Percentiles rank a stretch among this genome's conserved stretches.
phyloP scores from a whole-genome alignment of 2,888 invertebrate species.

The Conops quadrifasciatus region DNA sequence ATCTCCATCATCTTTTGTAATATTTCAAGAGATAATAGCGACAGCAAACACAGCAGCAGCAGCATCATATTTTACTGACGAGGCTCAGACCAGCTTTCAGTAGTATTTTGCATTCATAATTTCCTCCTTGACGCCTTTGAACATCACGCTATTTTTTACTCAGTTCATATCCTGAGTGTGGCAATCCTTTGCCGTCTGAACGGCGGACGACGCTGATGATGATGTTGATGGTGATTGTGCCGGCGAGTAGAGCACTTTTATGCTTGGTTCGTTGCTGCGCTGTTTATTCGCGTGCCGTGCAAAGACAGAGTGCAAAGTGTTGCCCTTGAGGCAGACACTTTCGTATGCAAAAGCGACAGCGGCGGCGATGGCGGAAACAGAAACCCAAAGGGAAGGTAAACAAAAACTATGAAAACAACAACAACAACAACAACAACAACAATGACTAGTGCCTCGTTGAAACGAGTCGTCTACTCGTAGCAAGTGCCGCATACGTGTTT shows the following conservation, averaged over 20 bases:
- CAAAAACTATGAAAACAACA: not conserved
- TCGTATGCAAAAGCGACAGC: no score
- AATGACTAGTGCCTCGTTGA: no score
- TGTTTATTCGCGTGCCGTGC: constrained; percentile 6
- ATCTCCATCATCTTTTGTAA: no score
- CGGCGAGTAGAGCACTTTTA: not conserved
- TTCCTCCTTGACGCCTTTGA: not conserved
- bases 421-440: constrained; percentile 13
- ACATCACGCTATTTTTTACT: not conserved
- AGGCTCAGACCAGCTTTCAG: not conserved
- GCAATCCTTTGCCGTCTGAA: not conserved
- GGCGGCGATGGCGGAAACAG: not conserved
- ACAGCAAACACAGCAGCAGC: no score
- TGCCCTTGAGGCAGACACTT: constrained; percentile 17
- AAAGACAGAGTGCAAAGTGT: constrained; percentile 17
- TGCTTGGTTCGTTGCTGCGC: not conserved
- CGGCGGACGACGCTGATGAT: not conserved
- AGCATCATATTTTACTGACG: no score
- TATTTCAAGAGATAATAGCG: no score
- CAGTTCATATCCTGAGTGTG: no score
- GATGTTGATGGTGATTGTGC: not conserved
- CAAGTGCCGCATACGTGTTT: not conserved
- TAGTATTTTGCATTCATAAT: not conserved
- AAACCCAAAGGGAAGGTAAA: not conserved
- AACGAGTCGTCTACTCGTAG: no score